Conservation (phyloP, 2,888 invertebrate genomes). For the Spisula solida region DNA sequence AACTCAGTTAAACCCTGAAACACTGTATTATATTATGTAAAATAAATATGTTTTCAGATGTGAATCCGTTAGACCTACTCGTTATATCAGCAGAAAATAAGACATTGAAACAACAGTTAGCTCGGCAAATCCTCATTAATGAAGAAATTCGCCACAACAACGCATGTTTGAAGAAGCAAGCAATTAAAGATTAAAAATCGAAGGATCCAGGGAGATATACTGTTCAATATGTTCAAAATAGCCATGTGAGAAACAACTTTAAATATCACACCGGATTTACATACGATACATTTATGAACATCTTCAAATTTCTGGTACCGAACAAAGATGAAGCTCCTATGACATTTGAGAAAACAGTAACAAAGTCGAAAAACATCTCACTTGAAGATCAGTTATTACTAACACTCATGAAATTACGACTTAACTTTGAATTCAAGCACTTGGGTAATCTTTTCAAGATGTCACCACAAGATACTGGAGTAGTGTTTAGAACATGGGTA, state of each 20-base stretch:
- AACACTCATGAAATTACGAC: conserved; percentile 51
- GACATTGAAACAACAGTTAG: conserved; percentile 22
- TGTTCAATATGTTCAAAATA: background rate
- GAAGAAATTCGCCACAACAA: background rate
- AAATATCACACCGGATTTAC: conserved; percentile 43
- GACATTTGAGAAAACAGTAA: conserved; percentile 34
- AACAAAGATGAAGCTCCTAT: background rate
- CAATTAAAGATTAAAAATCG: background rate
- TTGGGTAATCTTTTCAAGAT: conserved; percentile 52
- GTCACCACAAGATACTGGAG: conserved; percentile 51
- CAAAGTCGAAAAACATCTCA: conserved; percentile 29
- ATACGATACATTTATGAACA: conserved; percentile 42
- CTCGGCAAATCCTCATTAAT: background rate
- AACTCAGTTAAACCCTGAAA: background rate
- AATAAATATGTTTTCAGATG: background rate
- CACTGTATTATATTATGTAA: background rate
- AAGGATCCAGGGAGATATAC: background rate
- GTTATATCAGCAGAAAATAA: conserved; percentile 42
- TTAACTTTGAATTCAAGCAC: conserved; percentile 60
- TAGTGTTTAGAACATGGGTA: conserved; percentile 59
- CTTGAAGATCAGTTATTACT: conserved; percentile 57
- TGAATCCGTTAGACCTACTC: conserved; percentile 47
- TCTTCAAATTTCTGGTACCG: conserved; percentile 61
- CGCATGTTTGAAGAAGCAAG: background rate
- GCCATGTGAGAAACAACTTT: conserved; percentile 29